phyloP scores from a whole-genome alignment of 2,113 vertebrate species.

The Fregata magnificens region DNA sequence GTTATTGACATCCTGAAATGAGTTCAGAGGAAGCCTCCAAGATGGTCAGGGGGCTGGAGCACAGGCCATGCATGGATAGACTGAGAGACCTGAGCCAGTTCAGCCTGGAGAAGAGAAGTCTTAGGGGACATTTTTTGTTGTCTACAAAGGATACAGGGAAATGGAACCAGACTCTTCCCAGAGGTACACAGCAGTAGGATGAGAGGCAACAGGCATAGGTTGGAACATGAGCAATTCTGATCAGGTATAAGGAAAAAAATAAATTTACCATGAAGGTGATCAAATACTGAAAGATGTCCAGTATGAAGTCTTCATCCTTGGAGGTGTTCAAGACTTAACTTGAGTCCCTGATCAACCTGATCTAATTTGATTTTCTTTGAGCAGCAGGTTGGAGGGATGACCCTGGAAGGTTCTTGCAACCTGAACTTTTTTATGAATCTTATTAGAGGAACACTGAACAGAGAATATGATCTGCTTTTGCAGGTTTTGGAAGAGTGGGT shows the following conservation, averaged over 20 bases:
- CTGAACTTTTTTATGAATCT: not conserved
- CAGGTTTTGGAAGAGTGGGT: not conserved
- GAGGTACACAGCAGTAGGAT: not conserved
- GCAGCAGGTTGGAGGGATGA: not conserved
- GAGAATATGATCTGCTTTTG: not conserved
- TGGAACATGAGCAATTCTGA: not conserved
- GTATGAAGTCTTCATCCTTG: not conserved
- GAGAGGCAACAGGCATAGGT: not conserved
- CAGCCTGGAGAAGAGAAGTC: not conserved
- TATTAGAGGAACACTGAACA: not conserved
- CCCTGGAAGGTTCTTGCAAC: not conserved
- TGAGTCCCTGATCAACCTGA: not conserved
- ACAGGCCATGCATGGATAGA: not conserved
- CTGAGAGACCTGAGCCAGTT: not conserved
- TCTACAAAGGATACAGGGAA: not conserved
- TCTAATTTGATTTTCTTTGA: not conserved
- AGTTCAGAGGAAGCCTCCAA: not conserved
- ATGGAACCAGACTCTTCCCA: not conserved
- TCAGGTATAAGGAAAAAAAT: not conserved
- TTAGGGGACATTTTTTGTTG: not conserved
- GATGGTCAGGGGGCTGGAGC: not conserved
- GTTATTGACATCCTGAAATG: not conserved
- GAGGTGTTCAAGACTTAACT: not conserved
- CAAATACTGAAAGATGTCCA: not conserved
- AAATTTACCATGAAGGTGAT: not conserved